Percentiles rank a stretch among this genome's conserved stretches.
Conservation (phyloP, 2,113 vertebrate genomes). For the Chionis minor region DNA sequence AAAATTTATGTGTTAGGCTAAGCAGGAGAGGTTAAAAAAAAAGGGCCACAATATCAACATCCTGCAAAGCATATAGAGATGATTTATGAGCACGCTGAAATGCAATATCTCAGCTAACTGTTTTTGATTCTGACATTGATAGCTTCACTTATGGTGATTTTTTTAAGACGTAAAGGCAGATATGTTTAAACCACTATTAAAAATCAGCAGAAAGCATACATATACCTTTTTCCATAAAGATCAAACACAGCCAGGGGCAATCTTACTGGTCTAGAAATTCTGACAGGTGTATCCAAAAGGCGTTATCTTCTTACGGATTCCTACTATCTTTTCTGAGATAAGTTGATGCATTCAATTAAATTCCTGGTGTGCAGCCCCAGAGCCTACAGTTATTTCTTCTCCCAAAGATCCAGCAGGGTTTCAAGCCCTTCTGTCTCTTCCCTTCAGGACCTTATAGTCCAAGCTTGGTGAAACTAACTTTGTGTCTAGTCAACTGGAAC, state of each 20-base stretch:
- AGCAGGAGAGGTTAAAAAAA: not conserved
- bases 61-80: not conserved
- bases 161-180: not conserved
- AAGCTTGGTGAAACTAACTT: not conserved
- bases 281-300: not conserved
- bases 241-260: not conserved
- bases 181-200: not conserved
- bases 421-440: slow-evolving; percentile 22
- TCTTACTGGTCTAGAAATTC: not conserved
- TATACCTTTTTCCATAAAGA: not conserved
- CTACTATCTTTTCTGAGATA: not conserved
- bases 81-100: not conserved
- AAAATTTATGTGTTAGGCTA: not conserved
- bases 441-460: not conserved
- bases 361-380: not conserved
- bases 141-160: not conserved
- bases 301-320: not conserved
- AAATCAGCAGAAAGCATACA: not conserved
- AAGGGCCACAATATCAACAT: no score
- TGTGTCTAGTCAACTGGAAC: not conserved
- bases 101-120: not conserved
- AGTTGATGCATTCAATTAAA: slow-evolving; percentile 4
- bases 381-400: slow-evolving; percentile 13
- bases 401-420: not conserved
- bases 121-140: not conserved